A percentile compares a stretch with the other conserved stretches of the same genome.
Evolutionary conservation across 2,113 vertebrate genomes (phyloP).

Genomic region (Plecotus auritus): DNA sequence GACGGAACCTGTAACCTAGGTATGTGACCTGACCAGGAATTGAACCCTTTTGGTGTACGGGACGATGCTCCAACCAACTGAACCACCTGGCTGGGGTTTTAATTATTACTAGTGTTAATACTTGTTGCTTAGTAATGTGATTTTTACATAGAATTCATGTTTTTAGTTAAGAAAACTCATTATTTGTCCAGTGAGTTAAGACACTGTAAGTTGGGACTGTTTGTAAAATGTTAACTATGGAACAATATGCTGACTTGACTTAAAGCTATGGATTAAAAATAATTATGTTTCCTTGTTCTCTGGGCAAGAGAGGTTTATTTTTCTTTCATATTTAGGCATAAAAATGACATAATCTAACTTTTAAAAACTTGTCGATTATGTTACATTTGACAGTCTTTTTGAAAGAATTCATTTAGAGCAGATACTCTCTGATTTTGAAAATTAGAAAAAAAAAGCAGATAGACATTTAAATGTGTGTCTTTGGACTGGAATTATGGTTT

Average conservation of each 20-base stretch:
- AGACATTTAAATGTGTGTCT: background rate
- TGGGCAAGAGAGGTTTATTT: background rate
- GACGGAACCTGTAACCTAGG: too few species aligned
- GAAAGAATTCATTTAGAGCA: background rate
- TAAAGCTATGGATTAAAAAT: background rate
- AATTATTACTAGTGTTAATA: background rate
- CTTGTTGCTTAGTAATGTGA: background rate
- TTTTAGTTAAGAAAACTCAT: background rate
- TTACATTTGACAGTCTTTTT: conserved; percentile 4
- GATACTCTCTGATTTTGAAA: conserved; percentile 11
- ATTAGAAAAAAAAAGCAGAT: background rate
- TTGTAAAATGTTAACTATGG: background rate
- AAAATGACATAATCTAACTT: background rate
- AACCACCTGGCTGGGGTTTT: too few species aligned
- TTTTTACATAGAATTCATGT: conserved; percentile 16
- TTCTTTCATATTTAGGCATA: background rate
- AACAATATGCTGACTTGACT: background rate
- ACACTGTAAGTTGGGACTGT: background rate
- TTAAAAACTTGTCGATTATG: background rate
- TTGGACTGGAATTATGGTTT: background rate
- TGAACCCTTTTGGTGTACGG: too few species aligned
- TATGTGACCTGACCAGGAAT: too few species aligned
- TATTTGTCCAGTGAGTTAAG: conserved; percentile 32
- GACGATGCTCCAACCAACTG: too few species aligned
- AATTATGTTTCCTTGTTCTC: background rate